A percentile compares a stretch with the other conserved stretches of the same genome.
These are phyloP conservation scores for Ochropleura leucogaster DNA, from an alignment of 2,888 invertebrate species.

Conservation along the genomic window DNA sequence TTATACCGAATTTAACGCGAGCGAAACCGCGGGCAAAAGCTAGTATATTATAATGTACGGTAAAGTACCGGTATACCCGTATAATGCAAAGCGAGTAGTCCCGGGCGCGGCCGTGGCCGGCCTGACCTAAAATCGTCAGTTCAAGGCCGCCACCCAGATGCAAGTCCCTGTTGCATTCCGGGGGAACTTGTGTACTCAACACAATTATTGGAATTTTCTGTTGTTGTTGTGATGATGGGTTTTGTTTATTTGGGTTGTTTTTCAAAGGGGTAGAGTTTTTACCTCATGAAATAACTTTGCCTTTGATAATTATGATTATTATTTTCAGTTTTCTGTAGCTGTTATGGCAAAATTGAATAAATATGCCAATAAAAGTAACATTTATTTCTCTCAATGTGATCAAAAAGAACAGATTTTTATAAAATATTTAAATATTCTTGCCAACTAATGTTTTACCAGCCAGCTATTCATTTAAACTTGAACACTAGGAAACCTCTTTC, in stretches of 20 bases:
- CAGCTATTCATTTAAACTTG: not conserved
- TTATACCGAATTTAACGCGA: no score
- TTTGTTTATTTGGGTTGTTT: not conserved
- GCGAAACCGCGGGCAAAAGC: no score
- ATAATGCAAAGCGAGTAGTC: slow-evolving; percentile 35
- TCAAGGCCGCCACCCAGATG: slow-evolving; percentile 66
- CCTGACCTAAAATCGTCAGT: slow-evolving; percentile 65
- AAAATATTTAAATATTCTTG: not conserved
- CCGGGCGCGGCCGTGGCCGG: slow-evolving; percentile 61
- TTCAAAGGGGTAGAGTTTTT: not conserved
- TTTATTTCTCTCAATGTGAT: not conserved
- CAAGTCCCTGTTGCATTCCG: slow-evolving; percentile 66
- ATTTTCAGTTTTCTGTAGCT: not conserved
- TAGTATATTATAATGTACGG: not conserved
- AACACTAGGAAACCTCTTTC: not conserved
- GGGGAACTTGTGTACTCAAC: slow-evolving; percentile 9
- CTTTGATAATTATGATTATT: not conserved
- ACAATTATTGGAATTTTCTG: slow-evolving; percentile 26
- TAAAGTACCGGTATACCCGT: slow-evolving; percentile 6
- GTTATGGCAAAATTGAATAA: not conserved
- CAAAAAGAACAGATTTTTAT: not conserved
- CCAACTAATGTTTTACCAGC: not conserved
- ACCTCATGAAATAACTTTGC: not conserved
- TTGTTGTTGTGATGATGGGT: not conserved
- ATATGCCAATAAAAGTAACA: not conserved